Conservation (phyloP, 2,113 vertebrate genomes). For the Lepus europaeus region DNA sequence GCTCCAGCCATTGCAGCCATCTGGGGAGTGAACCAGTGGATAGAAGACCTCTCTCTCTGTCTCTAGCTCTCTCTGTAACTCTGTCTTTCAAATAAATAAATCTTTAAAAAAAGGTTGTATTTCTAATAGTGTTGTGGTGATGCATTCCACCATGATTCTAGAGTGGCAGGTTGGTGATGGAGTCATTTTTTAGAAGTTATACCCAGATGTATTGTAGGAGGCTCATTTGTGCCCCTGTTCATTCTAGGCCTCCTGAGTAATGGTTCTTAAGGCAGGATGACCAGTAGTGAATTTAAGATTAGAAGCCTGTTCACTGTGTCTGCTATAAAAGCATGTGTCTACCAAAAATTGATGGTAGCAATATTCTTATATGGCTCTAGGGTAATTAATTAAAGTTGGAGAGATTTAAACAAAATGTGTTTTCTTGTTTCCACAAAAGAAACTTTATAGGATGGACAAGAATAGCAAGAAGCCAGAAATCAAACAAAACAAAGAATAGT, state of each 20-base stretch:
- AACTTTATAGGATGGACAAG: not conserved
- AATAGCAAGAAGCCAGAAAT: not conserved
- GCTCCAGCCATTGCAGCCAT: no score
- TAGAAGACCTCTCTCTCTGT: no score
- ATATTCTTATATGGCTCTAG: not conserved
- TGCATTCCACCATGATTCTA: not conserved
- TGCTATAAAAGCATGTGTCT: not conserved
- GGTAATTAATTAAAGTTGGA: not conserved
- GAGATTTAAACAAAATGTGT: not conserved
- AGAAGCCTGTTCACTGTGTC: not conserved
- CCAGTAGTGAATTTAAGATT: not conserved
- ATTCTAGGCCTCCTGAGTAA: not conserved
- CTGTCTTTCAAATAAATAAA: no score
- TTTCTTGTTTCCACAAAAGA: not conserved
- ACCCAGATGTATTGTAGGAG: not conserved
- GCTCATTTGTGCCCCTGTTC: not conserved
- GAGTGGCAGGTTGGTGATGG: not conserved
- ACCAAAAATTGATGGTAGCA: not conserved
- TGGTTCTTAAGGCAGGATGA: not conserved
- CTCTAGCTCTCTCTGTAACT: no score
- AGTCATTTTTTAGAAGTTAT: not conserved
- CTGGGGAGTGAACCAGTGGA: no score
- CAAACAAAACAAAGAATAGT: not conserved
- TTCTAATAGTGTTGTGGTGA: not conserved
- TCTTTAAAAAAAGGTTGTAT: no score